Conservation (phyloP, 2,797 vertebrate species). For the Otolemur crassicaudatus region DNA sequence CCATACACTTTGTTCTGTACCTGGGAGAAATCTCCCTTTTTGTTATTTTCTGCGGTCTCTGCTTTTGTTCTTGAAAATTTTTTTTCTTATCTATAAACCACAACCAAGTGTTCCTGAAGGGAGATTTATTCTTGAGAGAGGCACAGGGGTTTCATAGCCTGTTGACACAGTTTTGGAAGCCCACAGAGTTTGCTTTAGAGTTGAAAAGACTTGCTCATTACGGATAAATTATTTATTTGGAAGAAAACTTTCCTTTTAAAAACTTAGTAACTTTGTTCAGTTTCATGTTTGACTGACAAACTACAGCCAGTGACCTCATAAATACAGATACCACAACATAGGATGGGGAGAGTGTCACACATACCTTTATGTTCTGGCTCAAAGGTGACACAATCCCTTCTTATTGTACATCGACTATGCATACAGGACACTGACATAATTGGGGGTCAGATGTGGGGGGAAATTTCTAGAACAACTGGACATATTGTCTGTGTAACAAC, state of each 20-base stretch:
- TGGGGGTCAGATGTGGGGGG: not conserved
- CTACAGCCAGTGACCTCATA: not conserved
- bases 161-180: not conserved
- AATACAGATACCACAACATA: not conserved
- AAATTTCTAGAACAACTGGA: not conserved
- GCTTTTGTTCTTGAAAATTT: not conserved
- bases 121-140: not conserved
- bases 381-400: not conserved
- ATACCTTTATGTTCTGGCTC: not conserved
- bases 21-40: not conserved
- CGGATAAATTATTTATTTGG: not conserved
- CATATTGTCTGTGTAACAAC: not conserved
- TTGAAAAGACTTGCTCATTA: not conserved
- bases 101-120: not conserved
- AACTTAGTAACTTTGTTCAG: not conserved
- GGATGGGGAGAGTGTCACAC: not conserved
- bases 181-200: not conserved
- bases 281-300: constrained; percentile 1
- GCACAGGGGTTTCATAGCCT: not conserved
- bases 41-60: not conserved
- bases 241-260: not conserved
- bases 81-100: not conserved
- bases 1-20: not conserved
- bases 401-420: not conserved
- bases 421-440: not conserved